phyloP scores from a whole-genome alignment of 2,113 vertebrate genomes.

The Pteropus alecto region DNA sequence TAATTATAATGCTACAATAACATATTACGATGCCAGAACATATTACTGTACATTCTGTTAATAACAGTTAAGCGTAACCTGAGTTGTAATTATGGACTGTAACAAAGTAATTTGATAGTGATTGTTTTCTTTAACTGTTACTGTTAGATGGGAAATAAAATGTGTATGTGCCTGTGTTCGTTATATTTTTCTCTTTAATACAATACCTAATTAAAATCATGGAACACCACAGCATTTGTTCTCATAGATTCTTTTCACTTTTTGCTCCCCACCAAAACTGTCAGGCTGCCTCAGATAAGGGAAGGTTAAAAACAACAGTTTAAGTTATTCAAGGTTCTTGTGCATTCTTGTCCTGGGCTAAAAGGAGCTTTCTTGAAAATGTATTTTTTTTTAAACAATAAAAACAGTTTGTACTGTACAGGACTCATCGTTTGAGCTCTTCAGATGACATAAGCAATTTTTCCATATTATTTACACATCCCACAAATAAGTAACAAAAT shows the following conservation, averaged over 20 bases:
- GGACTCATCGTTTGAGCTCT: slow-evolving; percentile 66
- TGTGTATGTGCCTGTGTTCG: slow-evolving; percentile 84
- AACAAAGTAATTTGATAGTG: slow-evolving; percentile 94
- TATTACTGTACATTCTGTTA: slow-evolving; percentile 98
- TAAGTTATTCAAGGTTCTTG: slow-evolving; percentile 94
- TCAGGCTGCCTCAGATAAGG: slow-evolving; percentile 87
- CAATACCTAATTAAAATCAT: slow-evolving; percentile 89
- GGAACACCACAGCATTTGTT: slow-evolving; percentile 84
- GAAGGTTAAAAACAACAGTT: slow-evolving; percentile 90
- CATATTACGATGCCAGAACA: slow-evolving; percentile 98
- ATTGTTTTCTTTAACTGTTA: slow-evolving; percentile 92
- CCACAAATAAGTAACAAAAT: slow-evolving; percentile 40
- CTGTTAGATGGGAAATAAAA: slow-evolving; percentile 89
- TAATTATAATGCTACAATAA: slow-evolving; percentile 99
- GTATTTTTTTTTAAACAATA: slow-evolving; percentile 27
- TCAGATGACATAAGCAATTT: slow-evolving; percentile 64
- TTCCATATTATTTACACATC: slow-evolving; percentile 36
- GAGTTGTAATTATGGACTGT: slow-evolving; percentile 96
- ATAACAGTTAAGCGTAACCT: slow-evolving; percentile 98
- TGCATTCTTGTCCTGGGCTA: slow-evolving; percentile 87
- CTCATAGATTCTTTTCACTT: slow-evolving; percentile 86
- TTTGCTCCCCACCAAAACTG: slow-evolving; percentile 85
- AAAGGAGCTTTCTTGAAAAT: slow-evolving; percentile 79
- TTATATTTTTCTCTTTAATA: slow-evolving; percentile 88
- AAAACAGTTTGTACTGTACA: slow-evolving; percentile 68